Percentiles rank a stretch among this genome's conserved stretches.
phyloP scores from a whole-genome alignment of 1,140 invertebrate genomes.

The Geopemphigus sp. region DNA sequence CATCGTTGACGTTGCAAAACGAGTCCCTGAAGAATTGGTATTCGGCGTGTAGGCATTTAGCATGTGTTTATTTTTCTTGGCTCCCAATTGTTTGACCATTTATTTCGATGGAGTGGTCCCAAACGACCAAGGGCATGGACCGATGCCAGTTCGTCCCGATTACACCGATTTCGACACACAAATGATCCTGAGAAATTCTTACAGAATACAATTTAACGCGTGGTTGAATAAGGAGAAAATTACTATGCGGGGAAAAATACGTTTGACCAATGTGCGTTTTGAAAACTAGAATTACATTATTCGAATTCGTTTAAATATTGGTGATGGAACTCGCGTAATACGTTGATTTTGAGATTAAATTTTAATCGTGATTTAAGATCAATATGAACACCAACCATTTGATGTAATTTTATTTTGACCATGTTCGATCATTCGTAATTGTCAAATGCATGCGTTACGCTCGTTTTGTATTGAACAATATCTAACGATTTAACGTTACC shows the following conservation, averaged over 20 bases:
- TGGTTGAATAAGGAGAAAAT: not conserved
- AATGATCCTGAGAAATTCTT: not conserved
- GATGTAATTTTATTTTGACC: too few species aligned
- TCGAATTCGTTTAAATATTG: too few species aligned
- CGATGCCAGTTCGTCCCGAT: constrained; percentile 1
- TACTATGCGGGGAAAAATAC: not conserved
- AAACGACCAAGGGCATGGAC: not conserved
- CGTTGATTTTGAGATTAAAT: too few species aligned
- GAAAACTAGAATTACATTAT: not conserved
- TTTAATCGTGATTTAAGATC: too few species aligned
- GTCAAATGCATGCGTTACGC: too few species aligned
- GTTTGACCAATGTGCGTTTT: not conserved
- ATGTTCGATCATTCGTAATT: too few species aligned
- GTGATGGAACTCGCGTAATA: too few species aligned
- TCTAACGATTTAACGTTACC: too few species aligned
- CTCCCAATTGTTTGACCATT: not conserved
- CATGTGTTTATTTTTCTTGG: constrained; percentile 27
- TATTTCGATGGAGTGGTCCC: not conserved
- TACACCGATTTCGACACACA: not conserved
- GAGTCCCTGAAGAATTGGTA: not conserved
- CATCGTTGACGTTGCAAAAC: not conserved
- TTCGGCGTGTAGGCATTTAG: not conserved
- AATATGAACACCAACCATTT: too few species aligned
- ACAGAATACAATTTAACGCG: not conserved
- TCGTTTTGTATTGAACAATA: too few species aligned